Evolutionary conservation across 2,113 vertebrate species (phyloP).

Genomic region (Crotalus tigris): DNA sequence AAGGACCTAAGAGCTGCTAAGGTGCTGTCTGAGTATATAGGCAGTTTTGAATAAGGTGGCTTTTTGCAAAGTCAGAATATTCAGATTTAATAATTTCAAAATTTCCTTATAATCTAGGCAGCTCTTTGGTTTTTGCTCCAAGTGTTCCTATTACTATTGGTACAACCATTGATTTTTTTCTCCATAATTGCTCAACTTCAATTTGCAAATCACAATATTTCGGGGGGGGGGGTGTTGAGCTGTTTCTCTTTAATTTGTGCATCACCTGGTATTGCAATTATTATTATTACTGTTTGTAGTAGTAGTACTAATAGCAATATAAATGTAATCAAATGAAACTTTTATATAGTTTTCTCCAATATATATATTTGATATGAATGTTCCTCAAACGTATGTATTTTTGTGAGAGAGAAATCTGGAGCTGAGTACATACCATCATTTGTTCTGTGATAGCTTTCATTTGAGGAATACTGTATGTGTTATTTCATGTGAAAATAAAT

Average conservation of each 20-base stretch:
- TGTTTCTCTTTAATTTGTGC: neutral
- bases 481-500: neutral
- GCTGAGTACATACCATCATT: neutral
- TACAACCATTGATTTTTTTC: neutral
- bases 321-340: neutral
- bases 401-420: neutral
- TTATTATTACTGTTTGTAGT: too few species aligned
- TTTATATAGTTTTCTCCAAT: neutral
- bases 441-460: neutral
- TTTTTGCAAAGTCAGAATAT: too few species aligned
- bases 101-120: too few species aligned
- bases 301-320: neutral
- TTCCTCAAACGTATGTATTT: neutral
- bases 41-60: too few species aligned
- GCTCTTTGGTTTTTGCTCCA: too few species aligned
- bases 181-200: neutral
- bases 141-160: neutral
- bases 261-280: neutral
- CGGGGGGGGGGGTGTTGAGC: too few species aligned
- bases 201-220: neutral
- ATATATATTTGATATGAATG: neutral
- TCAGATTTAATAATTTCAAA: too few species aligned
- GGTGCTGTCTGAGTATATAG: too few species aligned
- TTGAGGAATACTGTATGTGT: neutral
- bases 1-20: too few species aligned